A percentile compares a stretch with the other conserved stretches of the same genome.
These are phyloP conservation scores for Phaedon cochleariae DNA, from an alignment of 2,888 invertebrate genomes.

Conservation along the genomic window DNA sequence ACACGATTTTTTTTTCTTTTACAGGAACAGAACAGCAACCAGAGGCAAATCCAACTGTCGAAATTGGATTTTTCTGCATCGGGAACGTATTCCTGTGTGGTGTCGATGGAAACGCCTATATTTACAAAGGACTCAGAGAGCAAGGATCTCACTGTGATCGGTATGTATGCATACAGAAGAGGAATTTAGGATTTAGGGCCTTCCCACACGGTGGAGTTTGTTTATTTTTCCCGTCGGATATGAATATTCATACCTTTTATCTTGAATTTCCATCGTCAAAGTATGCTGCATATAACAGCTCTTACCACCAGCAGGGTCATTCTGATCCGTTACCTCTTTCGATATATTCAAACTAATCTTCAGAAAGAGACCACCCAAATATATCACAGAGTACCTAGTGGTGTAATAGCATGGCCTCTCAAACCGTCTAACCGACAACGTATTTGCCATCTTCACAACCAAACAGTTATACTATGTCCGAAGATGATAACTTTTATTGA, in stretches of 20 bases:
- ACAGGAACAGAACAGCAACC: slow-evolving; percentile 72
- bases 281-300: too few relatives aligned
- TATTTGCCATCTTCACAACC: too few relatives aligned
- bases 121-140: slow-evolving; percentile 82
- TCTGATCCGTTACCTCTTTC: too few relatives aligned
- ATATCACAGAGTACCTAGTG: too few relatives aligned
- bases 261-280: too few relatives aligned
- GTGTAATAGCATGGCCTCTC: too few relatives aligned
- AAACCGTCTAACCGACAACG: too few relatives aligned
- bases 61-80: slow-evolving; percentile 80
- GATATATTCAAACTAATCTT: too few relatives aligned
- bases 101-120: slow-evolving; percentile 83
- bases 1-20: slow-evolving; percentile 50
- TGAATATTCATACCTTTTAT: background rate
- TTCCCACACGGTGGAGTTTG: background rate
- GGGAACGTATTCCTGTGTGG: slow-evolving; percentile 83
- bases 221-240: background rate
- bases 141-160: slow-evolving; percentile 81
- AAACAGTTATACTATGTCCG: too few relatives aligned
- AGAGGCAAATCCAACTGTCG: slow-evolving; percentile 76
- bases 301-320: too few relatives aligned
- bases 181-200: background rate
- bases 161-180: slow-evolving; percentile 62
- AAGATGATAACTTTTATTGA: too few relatives aligned
- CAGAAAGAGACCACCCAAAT: too few relatives aligned